Evolutionary conservation across 2,888 invertebrate species (phyloP).

Genomic region (Catocala fraxini): DNA sequence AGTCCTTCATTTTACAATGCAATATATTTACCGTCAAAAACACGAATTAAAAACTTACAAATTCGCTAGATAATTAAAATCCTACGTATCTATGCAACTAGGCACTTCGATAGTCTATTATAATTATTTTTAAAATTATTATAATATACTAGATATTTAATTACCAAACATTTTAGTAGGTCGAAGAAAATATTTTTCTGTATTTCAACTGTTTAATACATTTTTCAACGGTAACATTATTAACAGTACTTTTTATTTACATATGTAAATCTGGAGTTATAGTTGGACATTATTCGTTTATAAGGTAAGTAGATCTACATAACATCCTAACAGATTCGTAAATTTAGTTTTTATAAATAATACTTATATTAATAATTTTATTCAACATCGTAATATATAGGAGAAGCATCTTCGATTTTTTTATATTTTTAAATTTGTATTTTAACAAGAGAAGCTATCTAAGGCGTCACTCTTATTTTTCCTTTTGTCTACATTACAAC

Average conservation of each 20-base stretch:
- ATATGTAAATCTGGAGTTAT: conserved; percentile 27
- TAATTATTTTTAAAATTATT: conserved; percentile 43
- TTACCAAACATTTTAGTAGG: conserved; percentile 33
- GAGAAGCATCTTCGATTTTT: conserved; percentile 45
- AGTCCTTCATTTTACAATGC: background rate
- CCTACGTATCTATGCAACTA: conserved; percentile 62
- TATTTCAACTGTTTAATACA: conserved; percentile 37
- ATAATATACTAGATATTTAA: conserved; percentile 40
- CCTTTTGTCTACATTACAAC: conserved; percentile 25
- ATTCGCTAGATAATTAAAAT: conserved; percentile 31
- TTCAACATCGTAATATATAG: conserved; percentile 32
- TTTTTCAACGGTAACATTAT: conserved; percentile 39
- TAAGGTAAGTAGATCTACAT: conserved; percentile 25
- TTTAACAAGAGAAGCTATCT: conserved; percentile 30
- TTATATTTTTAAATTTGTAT: conserved; percentile 16
- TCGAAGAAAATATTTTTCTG: conserved; percentile 38
- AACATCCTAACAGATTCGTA: conserved; percentile 32
- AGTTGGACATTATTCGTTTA: conserved; percentile 22
- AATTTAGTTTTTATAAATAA: conserved; percentile 43
- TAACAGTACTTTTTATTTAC: conserved; percentile 37
- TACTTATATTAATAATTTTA: conserved; percentile 28
- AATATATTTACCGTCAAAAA: background rate
- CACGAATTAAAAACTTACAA: conserved; percentile 18
- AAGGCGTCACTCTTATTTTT: conserved; percentile 21
- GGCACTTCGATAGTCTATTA: conserved; percentile 68